Percentiles rank a stretch among this genome's conserved stretches.
Conservation (phyloP, 2,113 vertebrate genomes). For the Salminus brasiliensis region DNA sequence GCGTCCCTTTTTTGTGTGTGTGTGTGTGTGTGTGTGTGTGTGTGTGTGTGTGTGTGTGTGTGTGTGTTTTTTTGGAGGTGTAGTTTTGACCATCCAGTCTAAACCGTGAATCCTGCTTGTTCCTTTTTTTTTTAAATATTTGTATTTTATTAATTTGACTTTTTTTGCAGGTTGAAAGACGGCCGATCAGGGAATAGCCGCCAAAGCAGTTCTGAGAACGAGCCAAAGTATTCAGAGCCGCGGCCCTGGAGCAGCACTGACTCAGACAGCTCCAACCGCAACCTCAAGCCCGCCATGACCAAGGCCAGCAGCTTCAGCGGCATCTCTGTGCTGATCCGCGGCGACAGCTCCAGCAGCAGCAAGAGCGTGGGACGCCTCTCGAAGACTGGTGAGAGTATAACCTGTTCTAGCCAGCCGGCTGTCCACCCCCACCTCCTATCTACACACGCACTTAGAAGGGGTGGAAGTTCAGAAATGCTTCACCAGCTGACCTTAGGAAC, state of each 20-base stretch:
- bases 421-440: neutral
- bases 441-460: neutral
- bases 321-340: conserved; percentile 88
- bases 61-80: too few relatives aligned
- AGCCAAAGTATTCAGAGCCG: conserved; percentile 83
- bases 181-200: conserved; percentile 88
- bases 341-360: conserved; percentile 96
- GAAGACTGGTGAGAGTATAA: conserved; percentile 83
- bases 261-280: conserved; percentile 92
- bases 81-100: neutral
- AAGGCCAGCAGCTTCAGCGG: conserved; percentile 99
- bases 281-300: conserved; percentile 88
- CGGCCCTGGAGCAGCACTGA: conserved; percentile 98
- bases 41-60: too few relatives aligned
- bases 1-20: too few relatives aligned
- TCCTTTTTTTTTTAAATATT: neutral
- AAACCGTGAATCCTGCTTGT: neutral
- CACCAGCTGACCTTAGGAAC: neutral
- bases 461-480: neutral
- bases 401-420: neutral
- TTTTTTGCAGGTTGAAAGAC: conserved; percentile 80
- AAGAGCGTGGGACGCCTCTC: conserved; percentile 94
- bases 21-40: too few relatives aligned
- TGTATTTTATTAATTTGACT: neutral
- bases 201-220: conserved; percentile 95